phyloP scores from a whole-genome alignment of 2,797 vertebrate species.

The Corythornis leucogaster region DNA sequence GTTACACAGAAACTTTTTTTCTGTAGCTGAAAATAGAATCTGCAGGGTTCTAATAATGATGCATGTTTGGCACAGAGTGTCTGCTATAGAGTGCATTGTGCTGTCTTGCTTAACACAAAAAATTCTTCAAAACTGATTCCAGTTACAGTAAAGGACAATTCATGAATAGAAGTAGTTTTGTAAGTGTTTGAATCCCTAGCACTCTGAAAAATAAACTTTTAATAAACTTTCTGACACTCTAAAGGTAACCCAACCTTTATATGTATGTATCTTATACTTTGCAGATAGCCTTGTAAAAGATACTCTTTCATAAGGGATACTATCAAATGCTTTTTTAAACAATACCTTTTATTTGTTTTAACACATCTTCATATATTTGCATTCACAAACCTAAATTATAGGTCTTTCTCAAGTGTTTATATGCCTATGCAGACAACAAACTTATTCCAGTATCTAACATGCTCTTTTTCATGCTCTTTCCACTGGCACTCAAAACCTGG shows the following conservation, averaged over 20 bases:
- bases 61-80: neutral
- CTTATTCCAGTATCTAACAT: neutral
- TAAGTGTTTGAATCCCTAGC: neutral
- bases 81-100: neutral
- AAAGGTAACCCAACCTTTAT: neutral
- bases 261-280: neutral
- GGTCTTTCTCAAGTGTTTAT: neutral
- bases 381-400: neutral
- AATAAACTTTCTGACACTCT: neutral
- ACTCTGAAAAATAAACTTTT: too few relatives aligned
- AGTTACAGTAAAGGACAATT: neutral
- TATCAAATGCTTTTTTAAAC: neutral
- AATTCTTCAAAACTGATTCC: neutral
- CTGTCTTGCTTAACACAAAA: neutral
- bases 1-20: neutral
- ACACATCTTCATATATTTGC: neutral
- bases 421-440: neutral
- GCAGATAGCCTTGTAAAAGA: neutral
- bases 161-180: neutral
- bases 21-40: neutral
- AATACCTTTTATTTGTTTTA: neutral
- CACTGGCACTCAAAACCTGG: neutral
- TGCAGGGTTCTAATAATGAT: neutral
- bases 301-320: neutral
- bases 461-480: neutral